Base-by-base conservation (phyloP, 2,113 vertebrate genomes). In the Hydrochoerus hydrochaeris region DNA sequence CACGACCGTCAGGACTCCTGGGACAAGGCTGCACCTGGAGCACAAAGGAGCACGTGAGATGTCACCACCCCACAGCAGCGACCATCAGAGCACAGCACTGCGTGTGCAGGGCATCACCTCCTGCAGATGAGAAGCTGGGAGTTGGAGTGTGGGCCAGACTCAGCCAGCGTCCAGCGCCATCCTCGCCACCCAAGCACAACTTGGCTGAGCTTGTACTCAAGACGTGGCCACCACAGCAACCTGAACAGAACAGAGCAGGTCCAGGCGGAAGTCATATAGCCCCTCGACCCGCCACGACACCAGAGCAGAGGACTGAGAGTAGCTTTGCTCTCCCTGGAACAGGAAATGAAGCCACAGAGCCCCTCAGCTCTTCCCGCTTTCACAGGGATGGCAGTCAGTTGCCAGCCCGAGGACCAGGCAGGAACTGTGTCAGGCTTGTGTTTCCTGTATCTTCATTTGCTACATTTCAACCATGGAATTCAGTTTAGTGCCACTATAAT, bases 391-490 rank as follows among this genome's bases (percentile, higher is more conserved):
- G 46, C 41, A 24, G 35, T 16, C 1, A 6, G 2, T 32, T 17
- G 7, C 91, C 62, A 5, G 24, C 80, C 71, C 20, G 13, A 32
- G 26, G 44, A 2, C 3, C 24, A 8, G 28, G 41, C 14, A 26
- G 73, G 16, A 0, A 38, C 81, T 54, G 0, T 1, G 11, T 2
- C 1, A 60, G 7, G 17, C 49, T 1, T 0, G 0, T 13, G 19
- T 41, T 54, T 32, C 49, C 28, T 49, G 32, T n/a, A 10, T 38
- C 38, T 16, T 57, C 22, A 16, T 30, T 14, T 13, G 44, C 0
- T 46, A 20, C 44, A 3, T 69, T 46, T 80, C 57, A 7, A 20
- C 69, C 4, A 0, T 19, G 26, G 49, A 58, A 57, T 41, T 67
- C 28, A 26, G 54, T 52, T 81, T 54, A 77, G 16, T 41, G 9